Conservation (phyloP, 2,113 vertebrate genomes). For the Microcebus griseorufus region DNA sequence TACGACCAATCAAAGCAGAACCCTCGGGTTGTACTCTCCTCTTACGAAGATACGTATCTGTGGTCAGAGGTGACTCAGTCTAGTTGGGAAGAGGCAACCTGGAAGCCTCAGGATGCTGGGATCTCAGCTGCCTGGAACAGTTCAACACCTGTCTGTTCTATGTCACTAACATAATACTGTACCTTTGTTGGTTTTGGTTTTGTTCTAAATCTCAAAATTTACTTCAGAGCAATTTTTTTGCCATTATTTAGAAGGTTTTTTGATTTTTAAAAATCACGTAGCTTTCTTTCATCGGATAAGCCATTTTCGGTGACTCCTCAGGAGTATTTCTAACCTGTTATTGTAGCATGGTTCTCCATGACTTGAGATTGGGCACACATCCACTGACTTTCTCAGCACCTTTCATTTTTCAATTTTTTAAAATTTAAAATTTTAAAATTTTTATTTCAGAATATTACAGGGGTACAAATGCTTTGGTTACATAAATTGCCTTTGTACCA, state of each 20-base stretch:
- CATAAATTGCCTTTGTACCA: too few species aligned
- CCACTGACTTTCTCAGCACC: not conserved
- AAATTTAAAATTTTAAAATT: too few species aligned
- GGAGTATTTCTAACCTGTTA: not conserved
- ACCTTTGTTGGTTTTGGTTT: not conserved
- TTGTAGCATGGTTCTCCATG: not conserved
- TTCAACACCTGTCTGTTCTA: not conserved
- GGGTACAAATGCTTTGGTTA: too few species aligned
- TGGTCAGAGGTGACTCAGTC: not conserved
- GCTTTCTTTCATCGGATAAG: not conserved
- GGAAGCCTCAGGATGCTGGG: not conserved
- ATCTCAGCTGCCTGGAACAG: not conserved
- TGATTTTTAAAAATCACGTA: not conserved
- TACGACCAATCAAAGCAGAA: not conserved
- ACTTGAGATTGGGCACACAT: not conserved
- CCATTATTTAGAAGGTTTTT: not conserved
- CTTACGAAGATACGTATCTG: not conserved
- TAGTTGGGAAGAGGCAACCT: not conserved
- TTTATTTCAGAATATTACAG: too few species aligned
- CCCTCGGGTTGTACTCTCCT: not conserved
- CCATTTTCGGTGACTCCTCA: not conserved
- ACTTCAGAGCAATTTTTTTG: constrained; percentile 6
- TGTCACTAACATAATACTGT: not conserved
- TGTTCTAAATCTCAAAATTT: not conserved
- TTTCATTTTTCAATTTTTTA: not conserved